A percentile compares a stretch with the other conserved stretches of the same genome.
Conservation (phyloP, 1,140 invertebrate species). For the Holcopasites calliopsidis region DNA sequence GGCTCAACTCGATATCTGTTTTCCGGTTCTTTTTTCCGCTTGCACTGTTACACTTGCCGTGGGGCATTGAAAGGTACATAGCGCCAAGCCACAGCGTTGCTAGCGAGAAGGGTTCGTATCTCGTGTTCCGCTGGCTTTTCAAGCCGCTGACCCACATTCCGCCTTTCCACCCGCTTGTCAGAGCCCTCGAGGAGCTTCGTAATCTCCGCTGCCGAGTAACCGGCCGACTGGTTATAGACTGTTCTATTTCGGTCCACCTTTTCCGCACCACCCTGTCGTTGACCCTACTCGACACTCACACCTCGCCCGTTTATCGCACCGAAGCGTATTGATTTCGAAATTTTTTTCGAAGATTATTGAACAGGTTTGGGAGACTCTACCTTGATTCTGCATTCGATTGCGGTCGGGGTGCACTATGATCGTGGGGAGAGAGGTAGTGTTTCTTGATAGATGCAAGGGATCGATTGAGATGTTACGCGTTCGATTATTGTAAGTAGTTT, state of each 20-base stretch:
- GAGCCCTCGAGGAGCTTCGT: constrained; percentile 51
- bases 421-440: too few species aligned
- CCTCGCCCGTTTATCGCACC: constrained; percentile 33
- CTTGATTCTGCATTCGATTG: too few species aligned
- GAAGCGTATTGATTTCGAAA: constrained; percentile 9
- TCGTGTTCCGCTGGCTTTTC: constrained; percentile 28
- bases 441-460: too few species aligned
- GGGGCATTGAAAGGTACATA: constrained; percentile 36
- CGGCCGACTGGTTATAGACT: constrained; percentile 40
- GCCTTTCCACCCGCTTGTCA: constrained; percentile 44
- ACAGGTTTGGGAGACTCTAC: too few species aligned
- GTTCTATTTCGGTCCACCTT: constrained; percentile 54
- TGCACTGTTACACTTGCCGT: constrained; percentile 25
- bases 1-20: constrained; percentile 51
- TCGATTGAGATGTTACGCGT: too few species aligned
- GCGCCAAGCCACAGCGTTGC: constrained; percentile 3
- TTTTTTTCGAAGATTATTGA: too few species aligned
- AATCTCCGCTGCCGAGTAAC: constrained; percentile 53
- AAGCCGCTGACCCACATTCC: constrained; percentile 62
- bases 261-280: constrained; percentile 60
- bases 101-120: constrained; percentile 47
- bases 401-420: too few species aligned
- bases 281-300: constrained; percentile 46
- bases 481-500: too few species aligned
- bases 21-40: constrained; percentile 33